Base-by-base conservation (phyloP, 2,888 invertebrate genomes). In the Drosophila aldrichi region DNA sequence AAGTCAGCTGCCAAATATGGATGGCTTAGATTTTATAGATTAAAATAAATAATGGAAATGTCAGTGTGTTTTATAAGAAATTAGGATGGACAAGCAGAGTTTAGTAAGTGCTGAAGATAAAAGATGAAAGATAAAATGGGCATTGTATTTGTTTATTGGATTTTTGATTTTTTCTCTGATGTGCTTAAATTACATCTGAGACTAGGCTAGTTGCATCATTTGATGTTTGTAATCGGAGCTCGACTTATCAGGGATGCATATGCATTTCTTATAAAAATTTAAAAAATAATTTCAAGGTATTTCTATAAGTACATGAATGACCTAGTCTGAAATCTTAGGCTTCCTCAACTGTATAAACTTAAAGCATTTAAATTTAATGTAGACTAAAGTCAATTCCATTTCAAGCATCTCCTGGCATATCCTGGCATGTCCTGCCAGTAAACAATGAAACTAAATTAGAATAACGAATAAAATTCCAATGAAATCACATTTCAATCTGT, bases 11-110 rank as follows among this genome's bases (percentile, higher is more conserved):
- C 38, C 29, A 41, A 40, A 14, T 7, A 18, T 55, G 9, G 40
- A 55, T 55, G n/a, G 7, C 18, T 29, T 29, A 8, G 29, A 40
- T 55, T 40, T 40, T 38, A 55, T 55, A 40, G 40, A 55, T 41
- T 29, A 36, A 36, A 36, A 52, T 52, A 22, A 52, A 36, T 52
- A 52, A 52, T 36, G 14, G 16, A 34, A 49, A 5, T 32, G 32
- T 32, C 18, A 32, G n/a, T 32, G 3, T 2, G 2, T 25, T 25
- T 0, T 25, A 25, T 7, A 29, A 29, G 7, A 29, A 29, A 29
- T 7, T 7, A 29, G 7, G 18, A 34, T 2, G 6, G 1, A 2
- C 1, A 18, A 32, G 1, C 2, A 16, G 25, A 16, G 9, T 9
- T 25, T 16, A 7, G 38, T 16, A 8, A 29, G 8, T 29, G 29